Evolutionary conservation across 2,797 vertebrate genomes (phyloP), one percentile per base, ranked within the genome.

Genomic region (Malurus splendens): DNA sequence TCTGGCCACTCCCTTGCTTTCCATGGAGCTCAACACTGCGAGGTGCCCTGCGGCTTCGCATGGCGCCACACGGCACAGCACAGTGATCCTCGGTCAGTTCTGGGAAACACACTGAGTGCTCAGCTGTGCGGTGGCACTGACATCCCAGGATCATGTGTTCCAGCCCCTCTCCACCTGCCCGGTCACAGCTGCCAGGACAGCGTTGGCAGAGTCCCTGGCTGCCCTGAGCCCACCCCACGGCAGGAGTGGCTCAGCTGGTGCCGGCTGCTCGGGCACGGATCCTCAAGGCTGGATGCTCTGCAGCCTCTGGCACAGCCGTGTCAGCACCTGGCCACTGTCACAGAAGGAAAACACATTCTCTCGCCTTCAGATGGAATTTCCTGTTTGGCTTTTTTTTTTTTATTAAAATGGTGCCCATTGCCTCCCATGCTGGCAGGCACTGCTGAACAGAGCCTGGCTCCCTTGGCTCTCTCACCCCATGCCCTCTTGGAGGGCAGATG

Each of bases 141-240:
- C 16, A 7, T 20, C n/a, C 28, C 4, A 0, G 44, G 9, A 55
- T 12, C 3, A 2, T 22, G 23, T 38, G 36, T 15, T 32, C 14
- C 68, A 50, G 51, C 27, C 45, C 30, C 13, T 55, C 24, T 61
- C 39, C 44, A 45, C 32, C 59, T 6, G 19, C 54, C 17, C 0
- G 1, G 60, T 8, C 55, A 28, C 59, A 33, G 82, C 27, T 42
- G 64, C 42, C 17, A 6, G 55, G 60, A 47, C 7, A 4, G 55
- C 9, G 1, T 4, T 24, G 60, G 32, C 56, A 65, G 66, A 51
- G 13, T n/a, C 27, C n/a, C 45, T 7, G 4, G 22, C 22, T 28
- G 30, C 25, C 55, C 15, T 0, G 1, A 28, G 27, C 54, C 44
- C 39, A 33, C 4, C 18, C 51, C 20, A 3, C 0, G 1, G 70